Conservation (phyloP, 2,113 vertebrate species). For the Gambusia holbrooki region DNA sequence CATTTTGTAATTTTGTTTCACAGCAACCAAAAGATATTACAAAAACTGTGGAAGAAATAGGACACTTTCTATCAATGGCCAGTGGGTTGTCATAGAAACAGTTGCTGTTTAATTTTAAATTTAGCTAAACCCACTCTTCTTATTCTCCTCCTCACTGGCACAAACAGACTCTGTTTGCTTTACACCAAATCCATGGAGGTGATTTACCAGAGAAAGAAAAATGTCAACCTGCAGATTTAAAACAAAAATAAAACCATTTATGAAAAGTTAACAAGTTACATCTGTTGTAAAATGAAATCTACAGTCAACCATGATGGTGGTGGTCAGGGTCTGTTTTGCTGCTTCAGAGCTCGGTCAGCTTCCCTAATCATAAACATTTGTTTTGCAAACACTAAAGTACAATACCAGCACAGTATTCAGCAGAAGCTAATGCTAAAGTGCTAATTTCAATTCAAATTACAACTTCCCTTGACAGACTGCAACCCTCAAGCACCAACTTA, state of each 20-base stretch:
- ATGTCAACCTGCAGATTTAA: background rate
- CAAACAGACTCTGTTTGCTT: conserved; percentile 4
- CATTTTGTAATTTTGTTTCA: background rate
- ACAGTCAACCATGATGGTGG: no score
- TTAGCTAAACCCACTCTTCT: conserved; percentile 5
- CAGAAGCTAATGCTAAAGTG: no score
- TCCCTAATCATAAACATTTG: no score
- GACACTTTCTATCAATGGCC: conserved; percentile 37
- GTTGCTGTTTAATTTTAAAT: conserved; percentile 26
- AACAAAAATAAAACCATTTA: background rate
- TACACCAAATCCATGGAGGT: background rate
- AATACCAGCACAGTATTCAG: no score
- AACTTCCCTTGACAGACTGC: no score
- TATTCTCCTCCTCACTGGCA: background rate
- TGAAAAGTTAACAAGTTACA: background rate
- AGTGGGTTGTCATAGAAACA: conserved; percentile 42
- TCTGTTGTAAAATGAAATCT: background rate
- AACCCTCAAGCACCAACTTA: no score
- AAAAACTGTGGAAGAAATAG: conserved; percentile 6
- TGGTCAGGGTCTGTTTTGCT: background rate
- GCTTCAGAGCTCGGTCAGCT: no score
- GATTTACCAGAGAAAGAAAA: background rate
- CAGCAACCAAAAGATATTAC: background rate
- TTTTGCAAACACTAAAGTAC: no score
- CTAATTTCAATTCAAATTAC: no score